These are phyloP conservation scores for Drosophila greeni DNA, from an alignment of 2,888 invertebrate genomes.

Conservation along the genomic window DNA sequence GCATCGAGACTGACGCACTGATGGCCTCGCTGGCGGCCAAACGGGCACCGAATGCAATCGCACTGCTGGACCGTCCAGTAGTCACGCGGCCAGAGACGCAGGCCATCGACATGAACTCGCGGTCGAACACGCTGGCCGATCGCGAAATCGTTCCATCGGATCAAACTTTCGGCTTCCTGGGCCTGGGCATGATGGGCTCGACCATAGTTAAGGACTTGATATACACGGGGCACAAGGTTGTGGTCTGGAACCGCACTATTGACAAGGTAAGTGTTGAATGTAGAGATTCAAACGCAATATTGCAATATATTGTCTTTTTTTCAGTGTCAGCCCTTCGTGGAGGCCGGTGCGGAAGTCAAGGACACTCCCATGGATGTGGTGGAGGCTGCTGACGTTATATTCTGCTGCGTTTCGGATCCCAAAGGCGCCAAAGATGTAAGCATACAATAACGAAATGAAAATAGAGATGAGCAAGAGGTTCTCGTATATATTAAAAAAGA, in stretches of 20 bases:
- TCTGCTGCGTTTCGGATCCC: slow-evolving; percentile 96
- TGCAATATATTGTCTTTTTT: background rate
- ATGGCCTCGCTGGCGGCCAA: slow-evolving; percentile 49
- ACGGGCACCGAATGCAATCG: slow-evolving; percentile 75
- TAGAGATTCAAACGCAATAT: too few species aligned
- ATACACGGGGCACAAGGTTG: slow-evolving; percentile 94
- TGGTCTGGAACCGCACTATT: slow-evolving; percentile 95
- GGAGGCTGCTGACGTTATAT: slow-evolving; percentile 93
- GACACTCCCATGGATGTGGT: slow-evolving; percentile 96
- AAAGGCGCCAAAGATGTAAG: slow-evolving; percentile 95
- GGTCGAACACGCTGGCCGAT: slow-evolving; percentile 87
- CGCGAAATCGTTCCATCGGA: slow-evolving; percentile 92
- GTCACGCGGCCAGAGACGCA: slow-evolving; percentile 84
- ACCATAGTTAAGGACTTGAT: slow-evolving; percentile 97
- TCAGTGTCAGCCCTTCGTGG: slow-evolving; percentile 88
- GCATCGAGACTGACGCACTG: slow-evolving; percentile 67
- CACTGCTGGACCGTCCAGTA: slow-evolving; percentile 77
- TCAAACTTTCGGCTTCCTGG: slow-evolving; percentile 95
- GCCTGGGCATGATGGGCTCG: slow-evolving; percentile 96
- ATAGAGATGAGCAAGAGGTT: background rate
- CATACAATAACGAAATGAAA: slow-evolving; percentile 26
- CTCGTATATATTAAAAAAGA: too few species aligned
- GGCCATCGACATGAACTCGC: slow-evolving; percentile 86
- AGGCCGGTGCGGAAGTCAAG: slow-evolving; percentile 91
- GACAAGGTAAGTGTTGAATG: slow-evolving; percentile 82